These are phyloP conservation scores for Tenebrio molitor DNA, from an alignment of 1,140 invertebrate species.

Conservation along the genomic window DNA sequence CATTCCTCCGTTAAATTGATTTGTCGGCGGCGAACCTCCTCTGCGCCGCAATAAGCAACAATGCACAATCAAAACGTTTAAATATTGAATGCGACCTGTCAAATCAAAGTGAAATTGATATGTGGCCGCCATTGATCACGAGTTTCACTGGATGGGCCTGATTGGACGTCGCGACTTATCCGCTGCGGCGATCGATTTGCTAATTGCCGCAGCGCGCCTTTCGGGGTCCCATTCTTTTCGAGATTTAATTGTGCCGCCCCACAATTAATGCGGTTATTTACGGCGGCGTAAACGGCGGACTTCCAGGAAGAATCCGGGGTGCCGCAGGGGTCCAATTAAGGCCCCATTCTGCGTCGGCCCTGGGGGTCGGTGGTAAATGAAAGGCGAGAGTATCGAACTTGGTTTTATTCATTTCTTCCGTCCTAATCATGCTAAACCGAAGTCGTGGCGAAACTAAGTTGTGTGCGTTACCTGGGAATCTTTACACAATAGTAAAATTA, in stretches of 20 bases:
- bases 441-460: neutral
- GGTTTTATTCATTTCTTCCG: slow-evolving; percentile 26
- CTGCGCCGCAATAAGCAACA: slow-evolving; percentile 2
- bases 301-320: no score
- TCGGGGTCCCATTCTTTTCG: neutral
- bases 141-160: slow-evolving; percentile 22
- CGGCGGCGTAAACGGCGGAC: neutral
- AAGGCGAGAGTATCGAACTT: slow-evolving; percentile 23
- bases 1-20: neutral
- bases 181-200: neutral
- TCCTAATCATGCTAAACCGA: neutral
- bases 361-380: slow-evolving; percentile 14
- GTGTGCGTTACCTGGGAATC: neutral
- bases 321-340: slow-evolving; percentile 60
- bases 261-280: slow-evolving; percentile 12
- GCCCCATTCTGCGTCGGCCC: slow-evolving; percentile 54
- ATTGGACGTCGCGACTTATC: slow-evolving; percentile 6
- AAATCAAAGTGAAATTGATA: slow-evolving; percentile 47
- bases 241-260: no score
- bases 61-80: slow-evolving; percentile 41
- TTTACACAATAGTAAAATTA: slow-evolving; percentile 47
- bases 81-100: slow-evolving; percentile 41
- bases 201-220: neutral
- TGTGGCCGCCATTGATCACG: slow-evolving; percentile 41
- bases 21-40: neutral